phyloP scores from a whole-genome alignment of 2,888 invertebrate genomes.

The Mythimna vitellina region DNA sequence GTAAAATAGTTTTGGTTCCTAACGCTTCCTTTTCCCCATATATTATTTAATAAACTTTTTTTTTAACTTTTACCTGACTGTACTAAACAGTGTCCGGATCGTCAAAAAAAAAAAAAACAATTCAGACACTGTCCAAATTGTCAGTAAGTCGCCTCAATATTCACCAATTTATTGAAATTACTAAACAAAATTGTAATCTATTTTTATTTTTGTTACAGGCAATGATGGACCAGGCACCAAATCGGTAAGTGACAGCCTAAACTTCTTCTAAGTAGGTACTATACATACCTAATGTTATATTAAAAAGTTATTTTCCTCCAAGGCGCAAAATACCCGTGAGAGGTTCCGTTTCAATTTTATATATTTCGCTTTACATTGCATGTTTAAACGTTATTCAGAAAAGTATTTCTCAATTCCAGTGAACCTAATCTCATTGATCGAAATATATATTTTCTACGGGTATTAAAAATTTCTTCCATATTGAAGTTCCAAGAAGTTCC shows the following conservation, averaged over 20 bases:
- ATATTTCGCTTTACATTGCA: constrained; percentile 1
- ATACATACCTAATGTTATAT: not conserved
- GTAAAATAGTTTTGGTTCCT: too few species aligned
- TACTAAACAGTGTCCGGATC: too few species aligned
- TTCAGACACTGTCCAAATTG: too few species aligned
- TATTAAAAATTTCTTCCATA: not conserved
- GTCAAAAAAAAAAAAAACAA: too few species aligned
- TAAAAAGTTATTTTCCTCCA: constrained; percentile 7
- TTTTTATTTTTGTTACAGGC: constrained; percentile 63
- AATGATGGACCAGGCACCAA: constrained; percentile 58
- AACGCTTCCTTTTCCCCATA: too few species aligned
- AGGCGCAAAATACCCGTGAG: not conserved
- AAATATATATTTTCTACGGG: constrained; percentile 14
- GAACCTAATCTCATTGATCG: constrained; percentile 6
- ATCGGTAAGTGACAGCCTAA: constrained; percentile 59
- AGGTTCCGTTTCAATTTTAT: not conserved
- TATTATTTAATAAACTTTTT: too few species aligned
- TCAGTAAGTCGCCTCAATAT: too few species aligned
- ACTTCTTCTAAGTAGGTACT: not conserved
- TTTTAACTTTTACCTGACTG: too few species aligned
- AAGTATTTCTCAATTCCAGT: constrained; percentile 14
- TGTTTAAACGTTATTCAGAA: constrained; percentile 2
- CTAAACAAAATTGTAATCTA: constrained; percentile 9
- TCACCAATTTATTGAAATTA: not conserved
- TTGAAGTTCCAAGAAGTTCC: not conserved